Evolutionary conservation across 1,140 invertebrate genomes (phyloP).

Genomic region (Pseudomyrmex sp.): DNA sequence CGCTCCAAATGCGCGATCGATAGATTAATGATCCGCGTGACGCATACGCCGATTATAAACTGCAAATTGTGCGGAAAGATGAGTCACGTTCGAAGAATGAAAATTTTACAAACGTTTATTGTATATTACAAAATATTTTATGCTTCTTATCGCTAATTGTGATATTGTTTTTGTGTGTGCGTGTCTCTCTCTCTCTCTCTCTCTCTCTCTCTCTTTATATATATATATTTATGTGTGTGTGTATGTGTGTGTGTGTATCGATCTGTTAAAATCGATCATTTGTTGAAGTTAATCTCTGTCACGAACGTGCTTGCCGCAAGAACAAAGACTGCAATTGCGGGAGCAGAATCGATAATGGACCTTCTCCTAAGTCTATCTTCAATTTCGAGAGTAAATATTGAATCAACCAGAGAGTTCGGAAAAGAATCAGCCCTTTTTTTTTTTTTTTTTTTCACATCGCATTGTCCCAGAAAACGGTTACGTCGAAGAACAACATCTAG

Average conservation of each 20-base stretch:
- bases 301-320: constrained; percentile 3
- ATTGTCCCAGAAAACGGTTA: constrained; percentile 44
- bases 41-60: neutral
- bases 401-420: constrained; percentile 21
- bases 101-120: neutral
- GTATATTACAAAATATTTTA: neutral
- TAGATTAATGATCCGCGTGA: neutral
- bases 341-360: constrained; percentile 6
- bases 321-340: constrained; percentile 20
- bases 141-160: neutral
- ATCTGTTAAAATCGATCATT: constrained; percentile 24
- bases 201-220: neutral
- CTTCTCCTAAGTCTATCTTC: constrained; percentile 39
- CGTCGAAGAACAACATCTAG: constrained; percentile 5
- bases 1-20: neutral
- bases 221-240: neutral
- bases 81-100: too few relatives aligned
- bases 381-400: constrained; percentile 57
- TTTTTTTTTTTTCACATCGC: constrained; percentile 41
- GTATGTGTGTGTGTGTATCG: neutral
- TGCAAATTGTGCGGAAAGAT: too few relatives aligned
- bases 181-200: neutral
- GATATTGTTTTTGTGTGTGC: too few relatives aligned
- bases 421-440: neutral
- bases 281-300: constrained; percentile 26